Base-by-base conservation (phyloP, 1,140 invertebrate genomes). In the Yoshiicerus persimilis region DNA sequence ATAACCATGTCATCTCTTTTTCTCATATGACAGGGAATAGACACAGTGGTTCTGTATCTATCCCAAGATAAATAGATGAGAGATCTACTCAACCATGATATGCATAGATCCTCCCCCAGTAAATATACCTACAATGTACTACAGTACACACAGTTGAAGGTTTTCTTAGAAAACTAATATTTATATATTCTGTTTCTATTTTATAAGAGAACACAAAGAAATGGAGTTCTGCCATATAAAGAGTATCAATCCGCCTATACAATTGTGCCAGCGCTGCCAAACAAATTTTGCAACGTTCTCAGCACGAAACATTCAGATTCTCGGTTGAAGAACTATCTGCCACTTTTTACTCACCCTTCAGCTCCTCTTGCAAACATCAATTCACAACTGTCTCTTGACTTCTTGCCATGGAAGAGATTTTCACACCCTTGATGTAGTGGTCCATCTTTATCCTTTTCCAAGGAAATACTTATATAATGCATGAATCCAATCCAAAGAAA, bases 341-440 rank as follows among this genome's bases (percentile, higher is more conserved):
- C 83, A 84, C 83, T 84, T 84, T 84, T 41, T 56, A 38, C 47
- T 56, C 83, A 84, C 47, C 83, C 83, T 84, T 84, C 83, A 84
- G 38, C 83, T 84, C 39, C 47, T 84, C 27, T 83, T 84, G 38
- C 47, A 84, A 84, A 84, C 83, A 84, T 84, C 83, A 84, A 84
- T 84, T 84, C 83, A 84, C 38, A 84, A 84, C 83, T 47, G 83
- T 84, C 83, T 41, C 75, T 80, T 34, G 75, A 80, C 34, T 80
- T 80, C 75, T 80, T 36, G 75, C 75, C 30, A 80, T 34, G 32
- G 32, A 30, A 80, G 32, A 36, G 32, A 80, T 34, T 80, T 80
- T 34, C 38, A 30, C 16, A 80, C 38, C 16, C 38, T 20, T 36
- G 75, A 75, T n/a, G n/a, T n/a, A n/a, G n/a, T n/a, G n/a, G n/a